Evolutionary conservation across 2,888 invertebrate species (phyloP), one percentile per base, ranked within the genome.

Genomic region (Bursaphelenchus okinawaensis): DNA sequence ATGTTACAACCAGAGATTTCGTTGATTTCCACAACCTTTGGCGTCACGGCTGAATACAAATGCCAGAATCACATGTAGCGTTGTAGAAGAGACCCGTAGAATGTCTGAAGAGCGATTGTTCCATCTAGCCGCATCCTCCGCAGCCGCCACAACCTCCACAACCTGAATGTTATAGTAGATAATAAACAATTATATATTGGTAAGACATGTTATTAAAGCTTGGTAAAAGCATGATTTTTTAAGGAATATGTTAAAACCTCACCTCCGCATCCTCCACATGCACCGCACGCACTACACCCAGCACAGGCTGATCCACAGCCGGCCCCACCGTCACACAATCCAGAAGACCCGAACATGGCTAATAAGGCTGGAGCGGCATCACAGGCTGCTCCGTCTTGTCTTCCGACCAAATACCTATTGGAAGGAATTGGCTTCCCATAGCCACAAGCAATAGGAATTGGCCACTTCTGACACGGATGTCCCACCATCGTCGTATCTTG

Each of bases 371-470:
- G 76, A 4, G 73, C 68, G 24, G 71, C 56, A 54, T 75, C 73
- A n/a, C 68, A 50, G 51, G 29, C 40, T 20, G 71, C 73, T 31
- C 54, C 54, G 29, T 73, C 68, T 22, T 67, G 63, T 23, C 65
- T 66, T 50, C 68, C 55, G 16, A 72, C 71, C 16, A 73, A 56
- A 56, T 68, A 69, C 19, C 73, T 24, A 61, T 27, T 57, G 12
- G 20, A 60, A 58, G 24, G 19, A 16, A 62, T 16, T 8, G n/a
- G 28, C 20, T 78, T 77, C 56, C 83, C 81, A 69, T 84, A 85
- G n/a, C 85, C 85, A 58, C 84, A 84, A 1, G 85, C 85, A 29
- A 84, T 69, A 7, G 85, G 78, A 64, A 85, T 70, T 4, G 83
- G 82, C 82, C 82, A 82, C 64, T 79, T 79, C 63, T 82, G 80